Evolutionary conservation across 2,797 vertebrate genomes (phyloP), one percentile per base, ranked within the genome.

Genomic region (Labeo calbasu): DNA sequence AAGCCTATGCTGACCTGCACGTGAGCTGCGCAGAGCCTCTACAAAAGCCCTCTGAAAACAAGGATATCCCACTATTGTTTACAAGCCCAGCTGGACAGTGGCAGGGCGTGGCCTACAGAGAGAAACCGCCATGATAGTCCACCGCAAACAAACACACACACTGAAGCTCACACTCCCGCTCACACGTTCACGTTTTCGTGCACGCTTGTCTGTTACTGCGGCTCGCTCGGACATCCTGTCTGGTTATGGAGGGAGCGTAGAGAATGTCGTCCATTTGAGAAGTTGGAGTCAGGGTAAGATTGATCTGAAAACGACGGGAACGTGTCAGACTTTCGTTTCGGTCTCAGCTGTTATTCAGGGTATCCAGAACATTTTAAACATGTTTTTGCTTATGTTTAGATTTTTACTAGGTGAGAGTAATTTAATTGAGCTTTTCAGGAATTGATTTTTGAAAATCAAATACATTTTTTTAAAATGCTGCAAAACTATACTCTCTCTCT

Each of bases 51-150:
- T 91, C 89, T 90, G 85, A 94, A 94, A 94, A 94, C 92, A 93
- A 94, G 94, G 94, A 95, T 94, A 91, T 95, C 95, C 94, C 92
- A 88, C 93, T 88, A 95, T 95, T 96, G 94, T 95, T 87, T 68
- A 86, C 79, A 85, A 84, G 86, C 88, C 88, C 93, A 93, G 92
- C 92, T 93, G 93, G 92, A 92, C 88, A 81, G 10, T 86, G 69
- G 2, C 73, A 90, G 91, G 94, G 93, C 81, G 93, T 90, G 93
- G 92, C 89, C 89, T 85, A 28, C 77, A 59, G 70, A 40, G 87
- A 69, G 87, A 86, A 78, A 82, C 70, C 76, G 83, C 76, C 86
- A 87, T 87, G 77, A 85, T 57, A 77, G 86, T 73, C 69, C 78
- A 82, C 69, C 10, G 36, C 82, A 63, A 81, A 87, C 76, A 70